A percentile compares a stretch with the other conserved stretches of the same genome.
Conservation (phyloP, 2,113 vertebrate genomes). For the Centropus bengalensis region DNA sequence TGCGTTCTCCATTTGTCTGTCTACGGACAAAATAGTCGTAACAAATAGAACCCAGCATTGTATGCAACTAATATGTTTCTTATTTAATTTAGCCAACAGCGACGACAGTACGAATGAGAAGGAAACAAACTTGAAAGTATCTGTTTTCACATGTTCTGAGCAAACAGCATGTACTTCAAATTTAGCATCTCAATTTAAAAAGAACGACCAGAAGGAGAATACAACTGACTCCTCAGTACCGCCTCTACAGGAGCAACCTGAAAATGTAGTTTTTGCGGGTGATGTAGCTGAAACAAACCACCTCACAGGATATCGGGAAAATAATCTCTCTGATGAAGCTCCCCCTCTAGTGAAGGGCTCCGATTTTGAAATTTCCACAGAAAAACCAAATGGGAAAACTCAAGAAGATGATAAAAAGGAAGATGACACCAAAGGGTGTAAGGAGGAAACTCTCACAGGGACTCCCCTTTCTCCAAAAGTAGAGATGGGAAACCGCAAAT, state of each 20-base stretch:
- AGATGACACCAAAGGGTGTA: neutral
- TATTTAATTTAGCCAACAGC: slow-evolving; percentile 67
- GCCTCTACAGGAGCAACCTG: slow-evolving; percentile 26
- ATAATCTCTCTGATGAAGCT: neutral
- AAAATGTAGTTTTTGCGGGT: neutral
- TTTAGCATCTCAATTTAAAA: slow-evolving; percentile 18
- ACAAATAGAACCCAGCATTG: neutral
- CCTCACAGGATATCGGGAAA: slow-evolving; percentile 9
- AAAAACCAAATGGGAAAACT: neutral
- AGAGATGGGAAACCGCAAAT: neutral
- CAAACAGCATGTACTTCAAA: slow-evolving; percentile 38
- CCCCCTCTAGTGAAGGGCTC: neutral
- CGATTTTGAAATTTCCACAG: neutral
- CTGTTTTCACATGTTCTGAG: slow-evolving; percentile 1
- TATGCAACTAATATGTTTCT: slow-evolving; percentile 51
- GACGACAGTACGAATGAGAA: slow-evolving; percentile 24
- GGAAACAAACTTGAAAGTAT: slow-evolving; percentile 41
- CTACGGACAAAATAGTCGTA: slow-evolving; percentile 71
- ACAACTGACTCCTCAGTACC: neutral
- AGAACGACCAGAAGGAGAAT: neutral
- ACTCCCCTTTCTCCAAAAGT: slow-evolving; percentile 13
- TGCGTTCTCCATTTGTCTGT: slow-evolving; percentile 91
- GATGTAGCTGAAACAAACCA: neutral
- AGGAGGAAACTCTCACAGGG: neutral
- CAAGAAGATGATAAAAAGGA: neutral